Base-by-base conservation (phyloP, 2,113 vertebrate genomes). In the Thryonomys swinderianus region DNA sequence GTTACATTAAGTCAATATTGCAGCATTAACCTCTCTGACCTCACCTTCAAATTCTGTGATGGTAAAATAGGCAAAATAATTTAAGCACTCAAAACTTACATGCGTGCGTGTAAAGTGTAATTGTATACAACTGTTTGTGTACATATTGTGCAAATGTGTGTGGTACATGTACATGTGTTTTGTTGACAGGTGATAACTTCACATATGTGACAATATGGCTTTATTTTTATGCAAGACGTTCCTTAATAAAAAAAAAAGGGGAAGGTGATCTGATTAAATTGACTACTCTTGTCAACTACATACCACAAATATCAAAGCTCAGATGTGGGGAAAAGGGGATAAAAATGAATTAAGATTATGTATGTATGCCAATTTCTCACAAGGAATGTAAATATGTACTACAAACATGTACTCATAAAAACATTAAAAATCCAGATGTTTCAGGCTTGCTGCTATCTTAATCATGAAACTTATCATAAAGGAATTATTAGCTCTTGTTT, bases 381-480 rank as follows among this genome's bases (percentile, higher is more conserved):
- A 67, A 67, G 32, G 32, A 67, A n/a, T 67, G 34, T 64, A 27
- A 30, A 32, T 27, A 64, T 64, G 11, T 67, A 67, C 64, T 67
- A n/a, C 32, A 71, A 71, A 71, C 4, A 23, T 40, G 37, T 40
- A 71, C 67, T 40, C 21, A 25, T 40, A 23, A 71, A 71, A 67
- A 11, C 20, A 5, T 23, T 71, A 12, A 71, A 67, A 40, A 40
- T 21, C 67, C 21, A 71, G 9, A 82, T 94, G 86, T 84, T 45
- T 89, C 37, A 86, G 79, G 14, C 34, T 83, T 86, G 17, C 55
- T 66, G 23, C 32, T 67, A 83, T 34, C 5, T 82, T 71, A 9
- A 4, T 20, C n/a, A 80, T 87, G 69, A 1, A 86, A 45, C 25
- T 86, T 91, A 95, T 37, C 30, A 94, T 88, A 84, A 83, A 94